Conservation (phyloP, 1,140 invertebrate species). For the Zaprionus africanus region DNA sequence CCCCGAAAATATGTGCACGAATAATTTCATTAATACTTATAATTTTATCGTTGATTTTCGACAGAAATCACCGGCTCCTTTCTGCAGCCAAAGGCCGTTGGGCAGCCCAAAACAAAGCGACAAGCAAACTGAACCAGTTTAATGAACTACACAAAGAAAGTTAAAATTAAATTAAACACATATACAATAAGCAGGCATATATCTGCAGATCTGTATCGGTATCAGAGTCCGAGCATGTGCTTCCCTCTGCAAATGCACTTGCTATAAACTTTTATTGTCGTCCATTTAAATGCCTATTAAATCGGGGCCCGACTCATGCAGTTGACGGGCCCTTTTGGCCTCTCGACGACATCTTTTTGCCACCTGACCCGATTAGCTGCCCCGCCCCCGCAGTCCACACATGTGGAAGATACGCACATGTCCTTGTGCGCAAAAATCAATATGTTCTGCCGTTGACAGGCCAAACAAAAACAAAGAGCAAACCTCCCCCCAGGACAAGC, state of each 20-base stretch:
- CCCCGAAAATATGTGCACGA: constrained; percentile 63
- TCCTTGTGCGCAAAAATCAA: constrained; percentile 66
- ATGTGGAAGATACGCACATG: constrained; percentile 14
- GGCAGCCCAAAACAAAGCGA: constrained; percentile 36
- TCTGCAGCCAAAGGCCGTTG: not conserved
- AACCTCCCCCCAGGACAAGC: constrained; percentile 5
- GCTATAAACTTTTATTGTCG: constrained; percentile 43
- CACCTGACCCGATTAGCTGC: constrained; percentile 42
- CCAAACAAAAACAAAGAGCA: not conserved
- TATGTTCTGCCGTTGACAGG: constrained; percentile 56
- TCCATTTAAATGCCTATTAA: constrained; percentile 36
- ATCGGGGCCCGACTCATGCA: constrained; percentile 32
- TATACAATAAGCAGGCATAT: constrained; percentile 2
- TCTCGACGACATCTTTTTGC: constrained; percentile 64
- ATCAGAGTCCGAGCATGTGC: not conserved
- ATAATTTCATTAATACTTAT: constrained; percentile 60
- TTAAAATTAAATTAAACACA: constrained; percentile 62
- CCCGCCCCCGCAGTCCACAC: not conserved
- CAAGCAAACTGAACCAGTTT: constrained; percentile 59
- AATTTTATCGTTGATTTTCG: constrained; percentile 60
- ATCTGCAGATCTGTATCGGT: constrained; percentile 3
- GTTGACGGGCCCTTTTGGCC: constrained; percentile 57
- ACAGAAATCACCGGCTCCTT: constrained; percentile 5
- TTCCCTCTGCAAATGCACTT: constrained; percentile 30
- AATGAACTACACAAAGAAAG: constrained; percentile 70